Conservation (phyloP, 2,888 invertebrate species). For the Eupithecia inturbata region DNA sequence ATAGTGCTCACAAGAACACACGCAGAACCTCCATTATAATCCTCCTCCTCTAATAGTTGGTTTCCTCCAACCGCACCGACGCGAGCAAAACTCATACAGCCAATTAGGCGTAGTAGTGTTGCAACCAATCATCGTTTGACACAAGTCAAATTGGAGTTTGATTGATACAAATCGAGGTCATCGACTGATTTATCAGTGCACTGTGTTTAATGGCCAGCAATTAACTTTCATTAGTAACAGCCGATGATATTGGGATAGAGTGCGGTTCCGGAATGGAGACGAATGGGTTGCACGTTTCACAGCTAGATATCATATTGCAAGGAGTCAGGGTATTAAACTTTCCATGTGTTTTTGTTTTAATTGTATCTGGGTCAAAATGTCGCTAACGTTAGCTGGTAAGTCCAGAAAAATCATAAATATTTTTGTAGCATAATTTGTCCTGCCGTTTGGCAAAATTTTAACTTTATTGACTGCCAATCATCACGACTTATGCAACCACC, state of each 20-base stretch:
- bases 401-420: neutral
- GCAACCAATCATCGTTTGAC: slow-evolving; percentile 83
- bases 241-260: slow-evolving; percentile 36
- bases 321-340: slow-evolving; percentile 10
- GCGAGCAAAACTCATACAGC: slow-evolving; percentile 77
- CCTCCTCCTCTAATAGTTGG: neutral
- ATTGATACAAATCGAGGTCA: slow-evolving; percentile 81
- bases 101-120: slow-evolving; percentile 77
- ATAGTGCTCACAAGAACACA: neutral
- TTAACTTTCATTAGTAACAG: slow-evolving; percentile 60
- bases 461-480: neutral
- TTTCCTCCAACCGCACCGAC: slow-evolving; percentile 53
- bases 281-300: slow-evolving; percentile 13
- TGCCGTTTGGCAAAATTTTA: neutral
- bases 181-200: slow-evolving; percentile 75
- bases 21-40: neutral
- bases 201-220: slow-evolving; percentile 58
- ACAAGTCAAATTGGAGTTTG: slow-evolving; percentile 79
- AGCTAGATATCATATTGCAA: slow-evolving; percentile 5
- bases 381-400: neutral
- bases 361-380: neutral
- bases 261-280: slow-evolving; percentile 26
- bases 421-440: neutral
- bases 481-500: neutral
- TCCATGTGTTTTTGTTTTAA: neutral